phyloP scores from a whole-genome alignment of 2,113 vertebrate genomes.

The Sialia sialis region DNA sequence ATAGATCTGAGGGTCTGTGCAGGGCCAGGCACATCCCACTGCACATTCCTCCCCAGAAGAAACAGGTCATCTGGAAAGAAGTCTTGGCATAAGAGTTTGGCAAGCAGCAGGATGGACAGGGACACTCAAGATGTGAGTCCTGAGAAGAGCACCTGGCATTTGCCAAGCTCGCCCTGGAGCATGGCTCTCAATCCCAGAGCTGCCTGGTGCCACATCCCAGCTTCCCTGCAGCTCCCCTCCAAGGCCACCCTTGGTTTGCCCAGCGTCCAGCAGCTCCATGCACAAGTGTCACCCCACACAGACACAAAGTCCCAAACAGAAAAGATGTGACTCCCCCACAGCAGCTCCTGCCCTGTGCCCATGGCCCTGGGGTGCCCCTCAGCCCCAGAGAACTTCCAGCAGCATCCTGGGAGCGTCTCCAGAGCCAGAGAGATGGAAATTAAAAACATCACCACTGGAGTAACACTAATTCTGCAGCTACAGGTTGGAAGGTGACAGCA shows the following conservation, averaged over 20 bases:
- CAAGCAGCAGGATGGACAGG: not conserved
- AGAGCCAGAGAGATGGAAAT: not conserved
- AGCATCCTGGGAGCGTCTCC: not conserved
- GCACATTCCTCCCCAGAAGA: not conserved
- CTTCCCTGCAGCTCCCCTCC: not conserved
- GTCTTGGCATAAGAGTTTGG: not conserved
- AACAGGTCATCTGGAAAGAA: not conserved
- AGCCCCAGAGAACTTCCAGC: not conserved
- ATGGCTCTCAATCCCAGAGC: accelerated
- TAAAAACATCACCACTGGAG: not conserved
- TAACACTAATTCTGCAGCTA: not conserved
- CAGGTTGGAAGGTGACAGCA: not conserved
- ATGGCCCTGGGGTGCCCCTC: not conserved
- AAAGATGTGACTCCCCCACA: not conserved
- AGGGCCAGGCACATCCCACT: not conserved
- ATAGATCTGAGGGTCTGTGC: not conserved
- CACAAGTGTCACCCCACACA: not conserved
- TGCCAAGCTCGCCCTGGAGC: not conserved
- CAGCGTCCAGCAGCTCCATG: not conserved
- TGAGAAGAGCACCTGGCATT: not conserved
- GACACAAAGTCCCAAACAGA: not conserved
- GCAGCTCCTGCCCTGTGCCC: not conserved
- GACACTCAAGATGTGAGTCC: accelerated
- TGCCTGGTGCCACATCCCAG: not conserved
- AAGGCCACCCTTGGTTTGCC: accelerated